Percentiles rank a stretch among this genome's conserved stretches.
phyloP scores from a whole-genome alignment of 2,888 invertebrate species.

The Cloeon dipterum region DNA sequence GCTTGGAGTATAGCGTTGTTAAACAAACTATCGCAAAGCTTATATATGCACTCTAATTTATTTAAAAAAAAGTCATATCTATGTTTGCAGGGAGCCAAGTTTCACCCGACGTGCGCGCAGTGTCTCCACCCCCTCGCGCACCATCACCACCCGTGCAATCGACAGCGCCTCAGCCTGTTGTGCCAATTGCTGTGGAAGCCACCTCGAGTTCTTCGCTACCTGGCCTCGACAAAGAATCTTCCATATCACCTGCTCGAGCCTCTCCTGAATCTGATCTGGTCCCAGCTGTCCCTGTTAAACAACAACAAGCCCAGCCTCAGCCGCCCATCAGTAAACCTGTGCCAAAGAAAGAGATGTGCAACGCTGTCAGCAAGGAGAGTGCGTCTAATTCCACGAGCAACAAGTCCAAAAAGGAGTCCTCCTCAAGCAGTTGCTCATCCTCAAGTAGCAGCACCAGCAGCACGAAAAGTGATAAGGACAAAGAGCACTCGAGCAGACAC shows the following conservation, averaged over 20 bases:
- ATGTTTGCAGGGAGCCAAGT: no score
- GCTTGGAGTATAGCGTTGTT: no score
- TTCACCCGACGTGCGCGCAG: no score
- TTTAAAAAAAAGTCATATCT: no score
- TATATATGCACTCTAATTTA: no score
- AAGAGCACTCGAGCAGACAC: no score
- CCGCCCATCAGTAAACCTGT: slow-evolving; percentile 8
- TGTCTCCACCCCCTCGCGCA: no score
- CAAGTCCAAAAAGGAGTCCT: slow-evolving; percentile 3
- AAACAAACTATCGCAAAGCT: no score
- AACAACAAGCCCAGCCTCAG: no score
- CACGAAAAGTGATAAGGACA: slow-evolving; percentile 4
- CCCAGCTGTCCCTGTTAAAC: no score
- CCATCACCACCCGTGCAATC: neutral
- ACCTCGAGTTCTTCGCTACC: slow-evolving; percentile 1
- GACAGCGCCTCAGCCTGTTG: slow-evolving; percentile 4
- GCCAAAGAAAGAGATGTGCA: slow-evolving; percentile 8
- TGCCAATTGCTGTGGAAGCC: slow-evolving; percentile 2
- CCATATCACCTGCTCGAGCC: no score
- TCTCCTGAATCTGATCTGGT: no score
- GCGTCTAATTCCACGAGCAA: slow-evolving; percentile 3
- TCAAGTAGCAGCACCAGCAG: slow-evolving; percentile 2
- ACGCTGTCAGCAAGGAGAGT: slow-evolving; percentile 7
- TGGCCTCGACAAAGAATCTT: slow-evolving; percentile 3
- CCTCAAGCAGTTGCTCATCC: slow-evolving; percentile 3